Evolutionary conservation across 2,888 invertebrate species (phyloP), one percentile per base, ranked within the genome.

Genomic region (Thereva unica): DNA sequence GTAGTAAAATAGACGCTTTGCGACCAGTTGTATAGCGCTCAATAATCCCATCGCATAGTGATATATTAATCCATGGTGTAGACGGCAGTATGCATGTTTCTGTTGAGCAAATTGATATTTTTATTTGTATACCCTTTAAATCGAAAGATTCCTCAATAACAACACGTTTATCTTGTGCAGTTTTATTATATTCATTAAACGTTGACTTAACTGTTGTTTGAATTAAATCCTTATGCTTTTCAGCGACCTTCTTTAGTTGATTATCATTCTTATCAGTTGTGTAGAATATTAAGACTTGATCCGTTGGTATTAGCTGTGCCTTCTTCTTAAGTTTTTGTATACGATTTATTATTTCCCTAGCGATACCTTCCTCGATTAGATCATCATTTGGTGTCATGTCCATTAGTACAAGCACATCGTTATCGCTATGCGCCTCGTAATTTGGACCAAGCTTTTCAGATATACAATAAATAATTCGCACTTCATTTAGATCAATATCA

Each of bases 311-410:
- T 42, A 97, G 84, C 74, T 91, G 90, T 0, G 93, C 96, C 82
- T 96, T 95, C 82, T 99, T 99, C 68, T 98, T 85, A 8, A 99
- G 83, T 79, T 96, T 97, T 78, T 99, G 99, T 40, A 99, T 87
- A 66, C 98, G 87, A 78, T 98, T 99, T 68, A 97, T 92, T 35
- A 98, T 89, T 83, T 99, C 99, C 68, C 98, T 86, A 0, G 97
- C 93, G 70, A 93, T 85, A 6, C 99, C 99, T 84, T 99, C 98
- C 76, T 97, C 93, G 70, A 93, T 84, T 88, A 97, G 90, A 37
- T 89, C 87, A 76, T 93, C 90, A 78, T 95, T 95, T 2, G 93
- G 93, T 0, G 90, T 90, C 64, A 94, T 87, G 78, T 98, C 93
- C 72, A 99, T 81, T 64, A 99, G 82, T 57, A 99, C 91, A 55